Evolutionary conservation across 2,888 invertebrate genomes (phyloP).

Genomic region (Ophion ellenae): DNA sequence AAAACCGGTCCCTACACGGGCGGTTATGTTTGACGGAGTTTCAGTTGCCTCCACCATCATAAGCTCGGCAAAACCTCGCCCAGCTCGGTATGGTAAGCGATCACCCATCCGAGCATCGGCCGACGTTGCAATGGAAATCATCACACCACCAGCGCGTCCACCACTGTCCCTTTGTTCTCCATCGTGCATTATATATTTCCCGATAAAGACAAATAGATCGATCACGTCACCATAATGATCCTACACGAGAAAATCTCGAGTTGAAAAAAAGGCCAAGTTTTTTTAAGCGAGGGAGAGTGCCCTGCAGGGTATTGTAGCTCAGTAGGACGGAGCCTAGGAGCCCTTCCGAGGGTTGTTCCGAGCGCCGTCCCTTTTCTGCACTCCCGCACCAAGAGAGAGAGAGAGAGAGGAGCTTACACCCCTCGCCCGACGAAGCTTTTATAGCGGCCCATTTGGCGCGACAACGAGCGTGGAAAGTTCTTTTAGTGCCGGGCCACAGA

Average conservation of each 20-base stretch:
- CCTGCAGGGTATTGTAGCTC: slow-evolving; percentile 44
- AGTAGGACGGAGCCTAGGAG: slow-evolving; percentile 26
- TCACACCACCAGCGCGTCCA: background rate
- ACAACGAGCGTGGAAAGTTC: slow-evolving; percentile 83
- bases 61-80: background rate
- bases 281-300: slow-evolving; percentile 38
- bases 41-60: background rate
- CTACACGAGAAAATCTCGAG: slow-evolving; percentile 18
- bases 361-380: slow-evolving; percentile 31
- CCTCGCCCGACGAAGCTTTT: slow-evolving; percentile 76
- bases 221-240: slow-evolving; percentile 37
- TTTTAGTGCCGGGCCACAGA: slow-evolving; percentile 82
- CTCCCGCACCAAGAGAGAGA: slow-evolving; percentile 55
- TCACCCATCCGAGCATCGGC: background rate
- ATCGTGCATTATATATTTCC: background rate
- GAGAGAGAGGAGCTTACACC: slow-evolving; percentile 29
- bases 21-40: too few species aligned
- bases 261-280: slow-evolving; percentile 42
- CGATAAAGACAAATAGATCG: slow-evolving; percentile 38
- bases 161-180: slow-evolving; percentile 5
- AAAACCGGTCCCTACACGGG: too few species aligned
- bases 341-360: slow-evolving; percentile 52
- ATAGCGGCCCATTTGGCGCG: slow-evolving; percentile 84
- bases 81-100: background rate
- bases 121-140: background rate